These are phyloP conservation scores for Notamacropus eugenii DNA, from an alignment of 2,797 vertebrate species.

Conservation along the genomic window DNA sequence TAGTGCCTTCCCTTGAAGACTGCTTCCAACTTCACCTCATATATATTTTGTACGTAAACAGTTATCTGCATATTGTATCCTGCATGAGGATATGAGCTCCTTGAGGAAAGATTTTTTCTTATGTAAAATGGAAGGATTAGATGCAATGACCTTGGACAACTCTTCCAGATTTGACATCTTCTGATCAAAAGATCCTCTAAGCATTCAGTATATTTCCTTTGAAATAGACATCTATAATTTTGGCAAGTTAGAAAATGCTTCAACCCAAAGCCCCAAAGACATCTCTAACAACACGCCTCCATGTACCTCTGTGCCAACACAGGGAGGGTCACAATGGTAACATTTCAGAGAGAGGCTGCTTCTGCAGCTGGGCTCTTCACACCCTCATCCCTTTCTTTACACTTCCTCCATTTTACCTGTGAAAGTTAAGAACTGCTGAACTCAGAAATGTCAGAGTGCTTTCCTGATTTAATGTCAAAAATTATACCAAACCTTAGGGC, in stretches of 20 bases:
- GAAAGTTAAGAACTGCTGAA: constrained; percentile 73
- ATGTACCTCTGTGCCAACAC: constrained; percentile 60
- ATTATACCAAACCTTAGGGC: constrained; percentile 50
- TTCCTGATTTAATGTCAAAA: constrained; percentile 82
- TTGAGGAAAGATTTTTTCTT: background rate
- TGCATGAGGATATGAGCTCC: background rate
- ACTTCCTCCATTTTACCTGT: constrained; percentile 81
- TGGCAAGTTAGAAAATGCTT: constrained; percentile 42
- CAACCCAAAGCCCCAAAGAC: constrained; percentile 41
- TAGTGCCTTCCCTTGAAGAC: background rate
- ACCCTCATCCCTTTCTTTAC: constrained; percentile 61
- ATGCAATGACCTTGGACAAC: background rate
- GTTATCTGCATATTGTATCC: background rate
- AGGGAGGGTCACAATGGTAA: constrained; percentile 69
- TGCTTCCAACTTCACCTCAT: background rate
- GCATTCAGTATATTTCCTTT: constrained; percentile 73
- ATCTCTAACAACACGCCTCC: constrained; percentile 43
- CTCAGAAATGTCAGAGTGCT: constrained; percentile 79
- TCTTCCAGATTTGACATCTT: background rate
- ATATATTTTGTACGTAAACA: background rate
- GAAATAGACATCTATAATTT: constrained; percentile 69
- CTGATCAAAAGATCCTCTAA: constrained; percentile 48
- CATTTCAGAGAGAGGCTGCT: constrained; percentile 71
- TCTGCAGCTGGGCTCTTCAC: constrained; percentile 66
- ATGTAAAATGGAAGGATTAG: background rate